phyloP scores from a whole-genome alignment of 2,888 invertebrate species.

The Drosophila pseudotalamancana region DNA sequence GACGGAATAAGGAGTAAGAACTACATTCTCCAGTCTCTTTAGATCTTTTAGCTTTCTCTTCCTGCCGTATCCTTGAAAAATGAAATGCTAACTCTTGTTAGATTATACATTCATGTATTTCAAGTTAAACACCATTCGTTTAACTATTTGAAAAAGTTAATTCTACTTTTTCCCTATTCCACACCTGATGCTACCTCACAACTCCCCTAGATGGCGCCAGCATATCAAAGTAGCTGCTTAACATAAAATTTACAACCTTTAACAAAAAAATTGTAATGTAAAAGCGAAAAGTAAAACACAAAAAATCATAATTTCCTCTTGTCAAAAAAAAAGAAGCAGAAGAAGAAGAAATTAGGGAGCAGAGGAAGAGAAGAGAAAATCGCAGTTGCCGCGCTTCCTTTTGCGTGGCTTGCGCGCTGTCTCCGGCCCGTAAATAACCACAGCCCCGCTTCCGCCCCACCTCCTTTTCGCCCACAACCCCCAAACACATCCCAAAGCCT shows the following conservation, averaged over 20 bases:
- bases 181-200: not conserved
- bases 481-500: constrained; percentile 9
- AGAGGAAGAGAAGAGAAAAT: constrained; percentile 10
- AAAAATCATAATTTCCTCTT: constrained; percentile 72
- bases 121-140: no score
- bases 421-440: constrained; percentile 66
- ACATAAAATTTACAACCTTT: not conserved
- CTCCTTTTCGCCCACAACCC: not conserved
- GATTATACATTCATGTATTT: no score
- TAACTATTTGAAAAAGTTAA: not conserved
- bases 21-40: no score
- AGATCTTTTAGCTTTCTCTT: no score
- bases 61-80: no score
- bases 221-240: constrained; percentile 7
- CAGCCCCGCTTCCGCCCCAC: not conserved
- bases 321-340: constrained; percentile 36
- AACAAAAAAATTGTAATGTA: constrained; percentile 5
- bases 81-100: no score
- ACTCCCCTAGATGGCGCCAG: not conserved
- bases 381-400: constrained; percentile 63
- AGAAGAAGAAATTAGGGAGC: constrained; percentile 12
- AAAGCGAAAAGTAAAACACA: constrained; percentile 25
- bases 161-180: not conserved
- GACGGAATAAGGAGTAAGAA: no score
- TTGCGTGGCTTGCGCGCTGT: constrained; percentile 53